A percentile compares a stretch with the other conserved stretches of the same genome.
These are phyloP conservation scores for Epinotia demarniana DNA, from an alignment of 2,888 invertebrate genomes.

Conservation along the genomic window DNA sequence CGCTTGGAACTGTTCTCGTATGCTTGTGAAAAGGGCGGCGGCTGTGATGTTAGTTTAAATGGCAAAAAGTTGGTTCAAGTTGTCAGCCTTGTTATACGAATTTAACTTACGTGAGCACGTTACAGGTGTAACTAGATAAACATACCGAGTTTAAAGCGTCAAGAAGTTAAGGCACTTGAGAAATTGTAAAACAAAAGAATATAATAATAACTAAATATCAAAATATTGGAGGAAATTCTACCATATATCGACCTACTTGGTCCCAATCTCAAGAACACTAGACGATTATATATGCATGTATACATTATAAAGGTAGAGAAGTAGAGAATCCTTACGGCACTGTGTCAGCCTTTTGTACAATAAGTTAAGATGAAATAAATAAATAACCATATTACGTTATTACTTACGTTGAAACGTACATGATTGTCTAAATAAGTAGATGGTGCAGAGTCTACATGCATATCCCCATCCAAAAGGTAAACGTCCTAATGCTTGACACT, in stretches of 20 bases:
- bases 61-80: constrained; percentile 8
- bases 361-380: too few relatives aligned
- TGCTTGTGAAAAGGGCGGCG: constrained; percentile 15
- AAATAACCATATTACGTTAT: too few relatives aligned
- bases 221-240: too few relatives aligned
- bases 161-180: not conserved
- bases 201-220: not conserved
- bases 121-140: not conserved
- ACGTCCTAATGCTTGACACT: too few relatives aligned
- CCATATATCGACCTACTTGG: not conserved
- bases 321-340: too few relatives aligned
- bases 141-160: too few relatives aligned
- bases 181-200: not conserved
- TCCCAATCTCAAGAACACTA: not conserved
- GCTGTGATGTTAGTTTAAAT: constrained; percentile 21
- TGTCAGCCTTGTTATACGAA: not conserved
- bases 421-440: too few relatives aligned
- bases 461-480: too few relatives aligned
- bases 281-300: not conserved
- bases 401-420: too few relatives aligned
- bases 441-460: too few relatives aligned
- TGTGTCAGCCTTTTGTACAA: too few relatives aligned
- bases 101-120: not conserved
- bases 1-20: constrained; percentile 6
- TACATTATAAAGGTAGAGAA: too few relatives aligned